phyloP scores from a whole-genome alignment of 2,888 invertebrate species.

The Nudaria mundana region DNA sequence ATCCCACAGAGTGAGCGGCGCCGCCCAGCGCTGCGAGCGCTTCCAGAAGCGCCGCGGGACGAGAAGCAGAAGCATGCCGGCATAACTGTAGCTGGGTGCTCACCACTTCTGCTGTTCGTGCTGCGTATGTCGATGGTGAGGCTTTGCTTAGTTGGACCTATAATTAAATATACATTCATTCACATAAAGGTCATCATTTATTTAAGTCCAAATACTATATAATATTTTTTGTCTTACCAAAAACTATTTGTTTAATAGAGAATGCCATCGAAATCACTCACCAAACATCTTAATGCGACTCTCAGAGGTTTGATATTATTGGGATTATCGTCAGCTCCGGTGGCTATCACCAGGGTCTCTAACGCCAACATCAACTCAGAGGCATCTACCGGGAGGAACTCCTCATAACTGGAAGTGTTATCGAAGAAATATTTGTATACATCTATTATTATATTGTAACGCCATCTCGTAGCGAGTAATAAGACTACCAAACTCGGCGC shows the following conservation, averaged over 20 bases:
- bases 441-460: too few species aligned
- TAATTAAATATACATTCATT: too few species aligned
- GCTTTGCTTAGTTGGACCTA: conserved; percentile 64
- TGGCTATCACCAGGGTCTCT: conserved; percentile 84
- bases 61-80: conserved; percentile 23
- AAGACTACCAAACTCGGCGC: too few species aligned
- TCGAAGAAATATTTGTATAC: too few species aligned
- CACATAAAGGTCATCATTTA: too few species aligned
- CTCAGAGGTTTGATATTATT: conserved; percentile 82
- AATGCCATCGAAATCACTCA: too few species aligned
- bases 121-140: conserved; percentile 48
- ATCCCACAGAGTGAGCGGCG: conserved; percentile 39
- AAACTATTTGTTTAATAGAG: too few species aligned
- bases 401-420: conserved; percentile 83
- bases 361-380: conserved; percentile 84
- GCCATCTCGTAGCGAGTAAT: too few species aligned
- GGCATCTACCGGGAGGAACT: conserved; percentile 83
- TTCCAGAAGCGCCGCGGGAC: conserved; percentile 53
- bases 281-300: conserved; percentile 86
- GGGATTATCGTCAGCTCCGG: conserved; percentile 51
- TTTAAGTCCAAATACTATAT: too few species aligned
- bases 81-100: conserved; percentile 42
- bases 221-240: too few species aligned
- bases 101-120: conserved; percentile 51
- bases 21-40: conserved; percentile 59